Evolutionary conservation across 2,797 vertebrate species (phyloP).

Genomic region (Sandelia bainsii): DNA sequence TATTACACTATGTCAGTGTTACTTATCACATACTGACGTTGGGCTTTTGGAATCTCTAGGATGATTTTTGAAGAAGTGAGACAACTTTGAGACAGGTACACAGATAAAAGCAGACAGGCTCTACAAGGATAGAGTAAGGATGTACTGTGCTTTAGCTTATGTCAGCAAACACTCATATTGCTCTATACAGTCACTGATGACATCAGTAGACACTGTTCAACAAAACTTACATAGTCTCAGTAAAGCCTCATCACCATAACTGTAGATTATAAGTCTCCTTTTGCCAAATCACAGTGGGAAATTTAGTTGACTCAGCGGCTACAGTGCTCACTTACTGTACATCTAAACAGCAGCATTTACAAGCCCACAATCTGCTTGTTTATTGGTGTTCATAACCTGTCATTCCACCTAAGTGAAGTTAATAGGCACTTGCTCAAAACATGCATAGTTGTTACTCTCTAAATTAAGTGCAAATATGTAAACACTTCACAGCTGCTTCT

Average conservation of each 20-base stretch:
- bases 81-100: too few species aligned
- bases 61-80: constrained; percentile 10
- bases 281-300: neutral
- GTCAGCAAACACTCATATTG: too few species aligned
- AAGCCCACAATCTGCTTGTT: constrained; percentile 13
- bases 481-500: constrained; percentile 11
- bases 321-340: neutral
- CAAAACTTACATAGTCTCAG: neutral
- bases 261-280: neutral
- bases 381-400: constrained; percentile 16
- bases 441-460: neutral
- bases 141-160: too few species aligned
- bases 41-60: constrained; percentile 1
- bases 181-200: neutral
- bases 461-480: constrained; percentile 9
- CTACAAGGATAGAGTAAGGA: neutral
- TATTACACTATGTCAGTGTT: neutral
- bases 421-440: constrained; percentile 18
- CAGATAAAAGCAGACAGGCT: neutral
- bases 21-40: constrained; percentile 8
- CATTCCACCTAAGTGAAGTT: constrained; percentile 18
- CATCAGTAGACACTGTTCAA: neutral
- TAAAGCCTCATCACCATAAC: neutral
- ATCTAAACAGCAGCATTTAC: constrained; percentile 27
- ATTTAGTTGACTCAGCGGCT: neutral